These are phyloP conservation scores for Brachionus calyciflorus DNA, from an alignment of 1,140 invertebrate genomes.

Conservation along the genomic window DNA sequence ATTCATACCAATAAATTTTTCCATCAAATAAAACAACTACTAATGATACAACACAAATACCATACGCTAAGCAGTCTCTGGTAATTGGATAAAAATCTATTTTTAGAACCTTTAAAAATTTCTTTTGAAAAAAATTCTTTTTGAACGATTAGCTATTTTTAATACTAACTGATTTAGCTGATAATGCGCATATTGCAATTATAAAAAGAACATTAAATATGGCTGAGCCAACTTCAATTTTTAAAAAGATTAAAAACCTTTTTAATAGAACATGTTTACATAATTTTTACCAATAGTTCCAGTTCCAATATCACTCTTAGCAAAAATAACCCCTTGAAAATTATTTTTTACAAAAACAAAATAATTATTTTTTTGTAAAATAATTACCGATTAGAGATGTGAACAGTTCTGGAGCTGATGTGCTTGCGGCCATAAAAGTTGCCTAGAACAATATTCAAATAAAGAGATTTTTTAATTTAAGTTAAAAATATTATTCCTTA, in stretches of 20 bases:
- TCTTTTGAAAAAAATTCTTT: too few relatives aligned
- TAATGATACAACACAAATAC: neutral
- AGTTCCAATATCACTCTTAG: conserved; percentile 48
- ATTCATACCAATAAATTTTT: conserved; percentile 54
- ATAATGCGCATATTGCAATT: conserved; percentile 87
- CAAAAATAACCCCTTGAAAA: neutral
- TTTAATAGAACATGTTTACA: too few relatives aligned
- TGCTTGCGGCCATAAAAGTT: conserved; percentile 85
- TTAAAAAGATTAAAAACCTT: too few relatives aligned
- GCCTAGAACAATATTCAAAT: too few relatives aligned
- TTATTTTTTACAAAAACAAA: too few relatives aligned
- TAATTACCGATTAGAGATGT: conserved; percentile 73
- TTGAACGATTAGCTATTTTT: too few relatives aligned
- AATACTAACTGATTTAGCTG: conserved; percentile 66
- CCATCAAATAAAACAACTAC: conserved; percentile 4
- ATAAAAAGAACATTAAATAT: conserved; percentile 93
- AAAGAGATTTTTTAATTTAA: too few relatives aligned
- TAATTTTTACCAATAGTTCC: conserved; percentile 24
- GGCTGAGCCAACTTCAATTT: conserved; percentile 67
- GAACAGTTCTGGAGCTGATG: conserved; percentile 82
- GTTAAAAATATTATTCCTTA: too few relatives aligned
- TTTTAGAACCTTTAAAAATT: neutral
- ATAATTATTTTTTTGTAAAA: too few relatives aligned
- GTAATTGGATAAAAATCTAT: conserved; percentile 23
- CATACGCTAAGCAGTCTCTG: conserved; percentile 27